Conservation (phyloP, 2,888 invertebrate species). For the Phrixothrix hirtus region DNA sequence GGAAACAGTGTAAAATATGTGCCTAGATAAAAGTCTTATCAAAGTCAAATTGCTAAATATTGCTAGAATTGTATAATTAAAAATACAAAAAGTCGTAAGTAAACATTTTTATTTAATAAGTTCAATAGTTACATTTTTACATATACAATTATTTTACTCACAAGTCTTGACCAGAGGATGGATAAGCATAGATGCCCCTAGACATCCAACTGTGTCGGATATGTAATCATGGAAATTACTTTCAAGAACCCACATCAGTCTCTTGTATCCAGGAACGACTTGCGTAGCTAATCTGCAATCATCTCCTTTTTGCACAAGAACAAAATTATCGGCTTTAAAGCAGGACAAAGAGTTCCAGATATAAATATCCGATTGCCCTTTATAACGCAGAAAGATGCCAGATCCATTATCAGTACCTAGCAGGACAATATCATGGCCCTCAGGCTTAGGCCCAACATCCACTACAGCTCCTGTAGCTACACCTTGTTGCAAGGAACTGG, state of each 20-base stretch:
- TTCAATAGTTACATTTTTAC: not conserved
- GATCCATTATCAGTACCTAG: constrained; percentile 65
- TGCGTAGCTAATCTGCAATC: constrained; percentile 65
- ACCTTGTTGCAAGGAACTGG: constrained; percentile 60
- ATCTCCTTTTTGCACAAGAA: constrained; percentile 63
- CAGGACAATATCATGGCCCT: constrained; percentile 59
- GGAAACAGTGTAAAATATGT: no score
- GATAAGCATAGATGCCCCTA: constrained; percentile 64
- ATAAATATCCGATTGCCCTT: constrained; percentile 65
- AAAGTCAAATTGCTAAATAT: no score
- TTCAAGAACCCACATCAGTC: constrained; percentile 67
- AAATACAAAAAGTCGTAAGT: no score
- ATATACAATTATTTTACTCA: constrained; percentile 42
- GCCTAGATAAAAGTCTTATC: no score
- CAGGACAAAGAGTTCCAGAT: constrained; percentile 66
- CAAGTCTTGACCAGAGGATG: constrained; percentile 63
- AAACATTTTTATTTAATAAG: no score
- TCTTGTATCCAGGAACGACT: constrained; percentile 63
- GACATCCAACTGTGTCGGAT: constrained; percentile 62
- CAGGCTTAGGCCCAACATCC: constrained; percentile 62
- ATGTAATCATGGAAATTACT: constrained; percentile 70
- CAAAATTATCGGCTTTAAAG: constrained; percentile 61
- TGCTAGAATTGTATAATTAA: no score
- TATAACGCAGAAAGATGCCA: constrained; percentile 65
- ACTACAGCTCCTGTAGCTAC: constrained; percentile 61